These are phyloP conservation scores for Triplophysa siluroides DNA, from an alignment of 2,113 vertebrate genomes.

Conservation along the genomic window DNA sequence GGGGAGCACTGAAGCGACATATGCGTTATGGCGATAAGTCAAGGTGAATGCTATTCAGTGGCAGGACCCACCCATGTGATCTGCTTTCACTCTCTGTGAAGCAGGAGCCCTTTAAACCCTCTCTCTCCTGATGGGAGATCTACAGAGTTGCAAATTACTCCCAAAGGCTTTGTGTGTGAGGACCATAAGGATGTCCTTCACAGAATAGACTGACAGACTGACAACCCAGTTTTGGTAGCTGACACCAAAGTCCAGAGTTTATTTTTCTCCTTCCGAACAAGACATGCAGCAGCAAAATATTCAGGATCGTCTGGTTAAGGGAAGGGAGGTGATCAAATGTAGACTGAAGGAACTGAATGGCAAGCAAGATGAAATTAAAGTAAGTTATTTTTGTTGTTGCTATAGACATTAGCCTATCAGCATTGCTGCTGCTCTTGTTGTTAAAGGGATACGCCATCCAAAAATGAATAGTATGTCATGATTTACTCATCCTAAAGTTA, in stretches of 20 bases:
- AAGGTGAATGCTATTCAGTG: slow-evolving; percentile 28
- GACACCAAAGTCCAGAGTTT: slow-evolving; percentile 46
- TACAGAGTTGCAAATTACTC: not conserved
- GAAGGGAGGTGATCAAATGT: slow-evolving; percentile 67
- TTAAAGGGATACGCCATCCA: too few species aligned
- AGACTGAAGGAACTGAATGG: slow-evolving; percentile 69
- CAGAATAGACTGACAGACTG: not conserved
- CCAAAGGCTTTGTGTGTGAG: slow-evolving; percentile 13
- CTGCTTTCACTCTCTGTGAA: slow-evolving; percentile 23
- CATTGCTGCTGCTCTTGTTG: too few species aligned
- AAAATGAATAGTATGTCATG: too few species aligned
- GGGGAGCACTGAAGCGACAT: slow-evolving; percentile 11
- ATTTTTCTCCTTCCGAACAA: slow-evolving; percentile 44
- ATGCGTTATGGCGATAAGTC: slow-evolving; percentile 26
- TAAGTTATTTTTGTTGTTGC: not conserved
- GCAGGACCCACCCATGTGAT: slow-evolving; percentile 25
- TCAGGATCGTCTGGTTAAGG: slow-evolving; percentile 63
- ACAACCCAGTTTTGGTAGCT: not conserved
- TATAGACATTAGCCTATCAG: too few species aligned
- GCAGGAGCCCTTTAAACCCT: slow-evolving; percentile 21
- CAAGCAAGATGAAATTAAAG: slow-evolving; percentile 70
- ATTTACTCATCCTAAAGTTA: too few species aligned
- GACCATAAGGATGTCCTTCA: slow-evolving; percentile 15
- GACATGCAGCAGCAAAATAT: slow-evolving; percentile 63
- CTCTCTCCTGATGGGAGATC: not conserved